phyloP scores from a whole-genome alignment of 2,113 vertebrate genomes.

The Atrichornis clamosus region DNA sequence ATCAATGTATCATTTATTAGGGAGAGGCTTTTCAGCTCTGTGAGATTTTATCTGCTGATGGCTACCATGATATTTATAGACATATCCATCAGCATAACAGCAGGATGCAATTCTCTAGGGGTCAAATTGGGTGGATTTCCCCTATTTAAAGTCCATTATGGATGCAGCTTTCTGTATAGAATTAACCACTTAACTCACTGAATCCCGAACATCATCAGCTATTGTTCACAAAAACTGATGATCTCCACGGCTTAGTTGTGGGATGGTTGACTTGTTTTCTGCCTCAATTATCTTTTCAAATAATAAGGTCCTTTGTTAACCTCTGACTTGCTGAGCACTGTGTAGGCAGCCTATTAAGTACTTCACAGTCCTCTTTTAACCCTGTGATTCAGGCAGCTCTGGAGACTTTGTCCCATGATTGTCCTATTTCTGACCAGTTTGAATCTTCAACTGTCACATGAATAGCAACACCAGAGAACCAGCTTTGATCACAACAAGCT shows the following conservation, averaged over 20 bases:
- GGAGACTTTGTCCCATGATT: background rate
- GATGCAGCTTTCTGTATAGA: slow-evolving; percentile 43
- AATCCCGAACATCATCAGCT: slow-evolving; percentile 4
- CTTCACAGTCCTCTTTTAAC: slow-evolving; percentile 1
- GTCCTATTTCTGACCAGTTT: background rate
- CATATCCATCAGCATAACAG: slow-evolving; percentile 11
- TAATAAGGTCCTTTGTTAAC: slow-evolving; percentile 55
- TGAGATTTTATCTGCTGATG: slow-evolving; percentile 16
- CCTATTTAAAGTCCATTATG: slow-evolving; percentile 36
- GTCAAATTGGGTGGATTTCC: slow-evolving; percentile 27
- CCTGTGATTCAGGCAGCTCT: background rate
- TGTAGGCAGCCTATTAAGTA: slow-evolving; percentile 12
- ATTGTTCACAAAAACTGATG: slow-evolving; percentile 50
- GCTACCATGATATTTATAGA: slow-evolving; percentile 45
- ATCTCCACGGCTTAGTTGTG: slow-evolving; percentile 11
- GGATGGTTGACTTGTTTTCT: slow-evolving; percentile 38
- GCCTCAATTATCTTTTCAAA: slow-evolving; percentile 42
- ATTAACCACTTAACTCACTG: slow-evolving; percentile 56
- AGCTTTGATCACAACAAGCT: background rate
- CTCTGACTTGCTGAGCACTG: slow-evolving; percentile 32
- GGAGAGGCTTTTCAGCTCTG: slow-evolving; percentile 12
- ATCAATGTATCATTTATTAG: slow-evolving; percentile 49
- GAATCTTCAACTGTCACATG: background rate
- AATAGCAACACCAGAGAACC: background rate
- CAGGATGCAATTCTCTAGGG: slow-evolving; percentile 32